A percentile compares a stretch with the other conserved stretches of the same genome.
These are phyloP conservation scores for Plumapathes pennacea DNA, from an alignment of 92 coral and sea anemone genomes.

Conservation along the genomic window DNA sequence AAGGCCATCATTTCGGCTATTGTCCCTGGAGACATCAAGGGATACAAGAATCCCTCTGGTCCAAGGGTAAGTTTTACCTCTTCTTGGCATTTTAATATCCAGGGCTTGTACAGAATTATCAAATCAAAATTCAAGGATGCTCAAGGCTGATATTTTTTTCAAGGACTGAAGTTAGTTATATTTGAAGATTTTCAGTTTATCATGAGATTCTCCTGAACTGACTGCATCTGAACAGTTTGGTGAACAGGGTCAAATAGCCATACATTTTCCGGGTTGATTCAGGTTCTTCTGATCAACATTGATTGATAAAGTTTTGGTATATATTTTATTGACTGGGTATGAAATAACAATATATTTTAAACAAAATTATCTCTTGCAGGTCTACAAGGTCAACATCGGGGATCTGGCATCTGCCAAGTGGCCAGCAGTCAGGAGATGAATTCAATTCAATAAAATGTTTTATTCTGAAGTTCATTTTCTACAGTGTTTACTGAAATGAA, in stretches of 20 bases:
- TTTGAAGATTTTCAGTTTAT: neutral
- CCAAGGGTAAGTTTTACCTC: constrained; percentile 6
- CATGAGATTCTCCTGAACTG: neutral
- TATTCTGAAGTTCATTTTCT: too few relatives aligned
- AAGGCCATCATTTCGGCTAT: constrained; percentile 13
- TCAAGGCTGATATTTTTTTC: neutral
- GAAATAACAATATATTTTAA: too few relatives aligned
- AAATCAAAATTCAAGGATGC: too few relatives aligned
- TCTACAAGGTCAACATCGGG: constrained; percentile 49
- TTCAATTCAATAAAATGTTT: too few relatives aligned
- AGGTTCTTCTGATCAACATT: too few relatives aligned
- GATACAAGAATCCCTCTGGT: constrained; percentile 13
- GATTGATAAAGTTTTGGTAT: too few relatives aligned
- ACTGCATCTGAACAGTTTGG: neutral
- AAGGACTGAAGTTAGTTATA: neutral
- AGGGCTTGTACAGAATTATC: too few relatives aligned
- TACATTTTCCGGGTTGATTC: too few relatives aligned
- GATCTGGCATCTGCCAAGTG: constrained; percentile 45
- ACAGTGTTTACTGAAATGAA: too few relatives aligned
- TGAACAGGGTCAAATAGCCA: too few relatives aligned
- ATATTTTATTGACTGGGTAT: too few relatives aligned
- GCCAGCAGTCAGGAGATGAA: constrained; percentile 25
- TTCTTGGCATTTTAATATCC: too few relatives aligned
- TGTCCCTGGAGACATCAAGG: constrained; percentile 7
- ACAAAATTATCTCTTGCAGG: constrained; percentile 17